Conservation (phyloP, 1,140 invertebrate genomes). For the Doryteuthis pealeii region DNA sequence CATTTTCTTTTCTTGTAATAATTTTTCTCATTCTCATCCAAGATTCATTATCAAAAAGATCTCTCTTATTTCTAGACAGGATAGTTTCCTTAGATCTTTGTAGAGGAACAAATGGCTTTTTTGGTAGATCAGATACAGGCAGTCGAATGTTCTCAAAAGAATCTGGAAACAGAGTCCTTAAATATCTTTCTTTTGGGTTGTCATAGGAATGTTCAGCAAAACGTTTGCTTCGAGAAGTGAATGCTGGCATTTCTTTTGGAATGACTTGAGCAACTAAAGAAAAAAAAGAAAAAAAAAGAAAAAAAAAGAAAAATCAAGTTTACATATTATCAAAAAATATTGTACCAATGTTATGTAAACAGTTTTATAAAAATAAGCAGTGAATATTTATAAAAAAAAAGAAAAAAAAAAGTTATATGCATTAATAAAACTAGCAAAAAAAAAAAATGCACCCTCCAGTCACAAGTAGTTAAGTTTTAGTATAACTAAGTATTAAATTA, state of each 20-base stretch:
- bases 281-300: constrained; percentile 1
- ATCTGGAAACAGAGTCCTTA: constrained; percentile 3
- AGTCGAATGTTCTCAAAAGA: not conserved
- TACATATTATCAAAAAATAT: too few species aligned
- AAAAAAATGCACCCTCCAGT: too few species aligned
- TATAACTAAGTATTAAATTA: too few species aligned
- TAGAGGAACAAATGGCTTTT: constrained; percentile 24
- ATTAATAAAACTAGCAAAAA: too few species aligned
- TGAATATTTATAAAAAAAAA: too few species aligned
- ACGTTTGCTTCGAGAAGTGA: constrained; percentile 20
- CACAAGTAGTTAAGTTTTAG: too few species aligned
- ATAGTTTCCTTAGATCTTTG: constrained; percentile 10
- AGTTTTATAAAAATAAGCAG: too few species aligned
- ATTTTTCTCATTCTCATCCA: constrained; percentile 45
- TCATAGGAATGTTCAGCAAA: constrained; percentile 22
- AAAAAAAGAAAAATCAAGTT: too few species aligned
- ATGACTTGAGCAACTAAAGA: constrained; percentile 42
- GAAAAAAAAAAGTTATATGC: too few species aligned
- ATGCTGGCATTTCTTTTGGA: constrained; percentile 41
- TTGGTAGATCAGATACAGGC: not conserved
- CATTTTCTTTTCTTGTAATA: constrained; percentile 40
- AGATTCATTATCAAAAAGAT: constrained; percentile 38
- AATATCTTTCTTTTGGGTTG: constrained; percentile 34
- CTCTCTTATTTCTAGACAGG: constrained; percentile 35
- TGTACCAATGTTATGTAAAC: too few species aligned